A percentile compares a stretch with the other conserved stretches of the same genome.
Evolutionary conservation across 2,113 vertebrate genomes (phyloP).

Genomic region (Fregetta grallaria): DNA sequence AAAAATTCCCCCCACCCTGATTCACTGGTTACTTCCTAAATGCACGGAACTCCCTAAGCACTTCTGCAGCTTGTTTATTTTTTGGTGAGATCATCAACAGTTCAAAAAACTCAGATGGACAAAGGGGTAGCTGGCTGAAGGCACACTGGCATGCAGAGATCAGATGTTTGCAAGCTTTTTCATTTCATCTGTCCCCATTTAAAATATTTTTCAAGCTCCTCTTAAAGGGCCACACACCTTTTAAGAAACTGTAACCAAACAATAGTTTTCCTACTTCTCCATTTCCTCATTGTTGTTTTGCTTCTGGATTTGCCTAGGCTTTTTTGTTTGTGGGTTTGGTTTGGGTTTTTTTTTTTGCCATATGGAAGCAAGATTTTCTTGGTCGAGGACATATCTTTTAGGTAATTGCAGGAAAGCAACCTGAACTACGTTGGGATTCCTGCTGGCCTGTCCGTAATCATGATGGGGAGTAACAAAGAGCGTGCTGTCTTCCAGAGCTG

Average conservation of each 20-base stretch:
- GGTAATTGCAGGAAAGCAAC: background rate
- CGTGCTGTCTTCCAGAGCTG: background rate
- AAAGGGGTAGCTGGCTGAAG: background rate
- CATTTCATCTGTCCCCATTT: background rate
- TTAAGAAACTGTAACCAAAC: background rate
- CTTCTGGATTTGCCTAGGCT: background rate
- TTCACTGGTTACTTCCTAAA: background rate
- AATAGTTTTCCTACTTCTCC: background rate
- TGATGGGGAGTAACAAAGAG: background rate
- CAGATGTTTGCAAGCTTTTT: background rate
- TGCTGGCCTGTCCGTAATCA: background rate
- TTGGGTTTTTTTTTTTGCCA: background rate
- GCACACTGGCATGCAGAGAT: background rate
- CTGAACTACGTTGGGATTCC: background rate
- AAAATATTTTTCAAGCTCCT: background rate
- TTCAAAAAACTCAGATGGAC: background rate
- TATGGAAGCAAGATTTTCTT: background rate
- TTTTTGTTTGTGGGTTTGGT: background rate
- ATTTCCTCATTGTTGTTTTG: background rate
- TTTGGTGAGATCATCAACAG: conserved; percentile 7
- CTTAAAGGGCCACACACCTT: background rate
- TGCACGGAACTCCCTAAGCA: background rate
- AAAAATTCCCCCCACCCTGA: background rate
- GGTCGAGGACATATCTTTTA: background rate
- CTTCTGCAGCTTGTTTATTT: conserved; percentile 8